Evolutionary conservation across 2,113 vertebrate genomes (phyloP).

Genomic region (Platysternon megacephalum): DNA sequence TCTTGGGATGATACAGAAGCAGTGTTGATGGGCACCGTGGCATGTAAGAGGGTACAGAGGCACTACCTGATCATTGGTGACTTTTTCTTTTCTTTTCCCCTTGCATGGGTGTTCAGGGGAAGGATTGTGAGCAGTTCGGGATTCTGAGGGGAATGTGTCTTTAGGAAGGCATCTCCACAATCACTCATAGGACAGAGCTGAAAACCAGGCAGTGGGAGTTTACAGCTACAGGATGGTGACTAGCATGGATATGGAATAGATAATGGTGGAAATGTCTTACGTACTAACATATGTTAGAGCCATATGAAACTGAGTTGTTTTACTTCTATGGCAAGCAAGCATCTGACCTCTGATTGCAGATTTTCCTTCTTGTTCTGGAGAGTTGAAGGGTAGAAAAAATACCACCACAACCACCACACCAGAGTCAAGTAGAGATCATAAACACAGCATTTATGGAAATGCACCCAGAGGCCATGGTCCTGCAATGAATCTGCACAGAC

Average conservation of each 20-base stretch:
- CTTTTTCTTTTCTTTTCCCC: not conserved
- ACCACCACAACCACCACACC: not conserved
- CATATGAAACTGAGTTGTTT: not conserved
- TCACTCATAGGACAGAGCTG: not conserved
- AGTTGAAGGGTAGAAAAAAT: not conserved
- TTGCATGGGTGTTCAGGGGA: not conserved
- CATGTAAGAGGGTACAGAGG: not conserved
- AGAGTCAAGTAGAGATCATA: not conserved
- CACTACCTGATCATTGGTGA: not conserved
- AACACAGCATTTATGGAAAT: not conserved
- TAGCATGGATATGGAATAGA: not conserved
- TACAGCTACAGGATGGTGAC: not conserved
- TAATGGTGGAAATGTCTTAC: not conserved
- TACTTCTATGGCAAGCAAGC: not conserved
- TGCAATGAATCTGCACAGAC: not conserved
- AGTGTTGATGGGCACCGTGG: not conserved
- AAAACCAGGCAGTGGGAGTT: not conserved
- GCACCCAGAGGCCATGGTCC: accelerated
- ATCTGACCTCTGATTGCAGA: not conserved
- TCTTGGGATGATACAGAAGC: not conserved
- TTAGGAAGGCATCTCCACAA: not conserved
- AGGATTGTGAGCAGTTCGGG: not conserved
- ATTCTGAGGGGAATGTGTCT: not conserved
- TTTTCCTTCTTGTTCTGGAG: not conserved
- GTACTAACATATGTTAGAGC: not conserved